Conservation (phyloP, 2,113 vertebrate species). For the Misgurnus anguillicaudatus region DNA sequence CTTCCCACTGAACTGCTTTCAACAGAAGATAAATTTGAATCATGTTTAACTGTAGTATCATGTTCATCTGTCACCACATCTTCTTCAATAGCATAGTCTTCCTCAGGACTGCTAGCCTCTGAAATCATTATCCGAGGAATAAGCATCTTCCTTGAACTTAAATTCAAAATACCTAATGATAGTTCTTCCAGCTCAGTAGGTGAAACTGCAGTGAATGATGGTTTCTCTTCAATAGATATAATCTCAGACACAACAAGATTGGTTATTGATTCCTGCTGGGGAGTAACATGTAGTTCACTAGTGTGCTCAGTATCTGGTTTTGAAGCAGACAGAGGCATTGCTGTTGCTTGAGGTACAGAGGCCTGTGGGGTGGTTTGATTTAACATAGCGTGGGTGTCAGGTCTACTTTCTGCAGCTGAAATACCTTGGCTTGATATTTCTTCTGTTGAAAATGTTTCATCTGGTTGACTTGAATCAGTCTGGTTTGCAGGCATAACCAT, state of each 20-base stretch:
- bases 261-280: slow-evolving; percentile 21
- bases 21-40: neutral
- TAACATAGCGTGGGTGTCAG: neutral
- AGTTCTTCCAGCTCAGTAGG: slow-evolving; percentile 45
- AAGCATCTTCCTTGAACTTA: slow-evolving; percentile 38
- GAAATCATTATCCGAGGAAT: slow-evolving; percentile 72
- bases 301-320: neutral
- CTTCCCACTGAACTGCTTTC: neutral
- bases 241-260: slow-evolving; percentile 33
- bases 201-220: slow-evolving; percentile 36
- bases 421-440: slow-evolving; percentile 14
- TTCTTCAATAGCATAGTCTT: slow-evolving; percentile 46
- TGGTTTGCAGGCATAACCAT: neutral
- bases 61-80: slow-evolving; percentile 21
- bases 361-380: slow-evolving; percentile 29
- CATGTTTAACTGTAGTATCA: slow-evolving; percentile 6
- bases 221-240: slow-evolving; percentile 34
- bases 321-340: slow-evolving; percentile 5
- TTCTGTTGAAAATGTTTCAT: neutral
- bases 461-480: neutral
- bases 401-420: neutral
- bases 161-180: slow-evolving; percentile 51
- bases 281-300: neutral
- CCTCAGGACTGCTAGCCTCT: slow-evolving; percentile 69
- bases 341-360: slow-evolving; percentile 30